These are phyloP conservation scores for Myiotriccus ornatus DNA, from an alignment of 2,797 vertebrate species.

Conservation along the genomic window DNA sequence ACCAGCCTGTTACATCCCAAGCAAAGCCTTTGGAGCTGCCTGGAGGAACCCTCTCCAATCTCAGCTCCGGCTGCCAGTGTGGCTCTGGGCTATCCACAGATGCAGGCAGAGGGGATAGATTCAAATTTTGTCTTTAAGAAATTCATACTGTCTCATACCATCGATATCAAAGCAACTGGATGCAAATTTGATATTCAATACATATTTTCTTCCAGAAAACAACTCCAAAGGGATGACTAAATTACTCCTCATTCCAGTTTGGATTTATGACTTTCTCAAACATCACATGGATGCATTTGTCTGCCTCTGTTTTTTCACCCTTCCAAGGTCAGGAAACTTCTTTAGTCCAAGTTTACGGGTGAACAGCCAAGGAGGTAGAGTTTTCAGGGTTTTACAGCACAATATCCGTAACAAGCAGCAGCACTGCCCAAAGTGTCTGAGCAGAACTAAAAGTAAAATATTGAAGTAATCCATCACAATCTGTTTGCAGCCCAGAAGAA, in stretches of 20 bases:
- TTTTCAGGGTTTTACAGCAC: not conserved
- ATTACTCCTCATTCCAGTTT: not conserved
- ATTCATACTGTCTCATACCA: not conserved
- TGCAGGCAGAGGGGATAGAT: rapidly evolving
- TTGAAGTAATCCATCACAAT: not conserved
- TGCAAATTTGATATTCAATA: not conserved
- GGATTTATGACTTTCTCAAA: not conserved
- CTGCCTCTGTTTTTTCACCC: not conserved
- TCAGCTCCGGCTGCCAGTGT: not conserved
- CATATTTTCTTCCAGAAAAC: not conserved
- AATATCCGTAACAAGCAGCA: not conserved
- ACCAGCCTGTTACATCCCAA: not conserved
- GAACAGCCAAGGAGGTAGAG: not conserved
- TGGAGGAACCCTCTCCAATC: not conserved
- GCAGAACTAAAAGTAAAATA: not conserved
- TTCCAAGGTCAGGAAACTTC: not conserved
- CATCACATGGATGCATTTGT: not conserved
- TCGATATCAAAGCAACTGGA: not conserved
- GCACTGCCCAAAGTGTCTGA: not conserved
- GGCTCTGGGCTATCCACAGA: not conserved
- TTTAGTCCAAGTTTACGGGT: not conserved
- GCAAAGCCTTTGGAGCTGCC: not conserved
- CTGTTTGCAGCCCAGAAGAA: not conserved
- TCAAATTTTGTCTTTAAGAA: not conserved
- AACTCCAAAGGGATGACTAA: conserved; percentile 31